These are phyloP conservation scores for Manacus vitellinus DNA, from an alignment of 2,113 vertebrate genomes.

Conservation along the genomic window DNA sequence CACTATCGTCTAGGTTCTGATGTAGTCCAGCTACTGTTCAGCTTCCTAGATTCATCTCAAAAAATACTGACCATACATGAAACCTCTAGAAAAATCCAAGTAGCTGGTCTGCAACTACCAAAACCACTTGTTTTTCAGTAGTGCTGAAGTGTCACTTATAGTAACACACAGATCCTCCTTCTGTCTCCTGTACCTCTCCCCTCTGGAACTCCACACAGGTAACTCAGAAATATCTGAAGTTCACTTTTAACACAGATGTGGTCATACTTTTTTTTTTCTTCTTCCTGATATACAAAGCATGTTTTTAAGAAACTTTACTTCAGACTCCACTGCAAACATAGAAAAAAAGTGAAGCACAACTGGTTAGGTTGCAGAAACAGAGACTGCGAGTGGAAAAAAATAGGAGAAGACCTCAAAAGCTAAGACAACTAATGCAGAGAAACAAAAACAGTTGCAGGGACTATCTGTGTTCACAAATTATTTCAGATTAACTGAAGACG, in stretches of 20 bases:
- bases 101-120: not conserved
- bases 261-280: not conserved
- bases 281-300: not conserved
- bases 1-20: not conserved
- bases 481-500: not conserved
- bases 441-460: not conserved
- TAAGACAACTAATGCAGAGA: not conserved
- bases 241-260: not conserved
- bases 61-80: not conserved
- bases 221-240: not conserved
- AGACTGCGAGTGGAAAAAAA: not conserved
- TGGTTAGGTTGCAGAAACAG: not conserved
- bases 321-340: not conserved
- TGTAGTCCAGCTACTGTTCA: not conserved
- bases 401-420: not conserved
- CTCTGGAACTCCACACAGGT: not conserved
- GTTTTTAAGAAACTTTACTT: not conserved
- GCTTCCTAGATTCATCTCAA: not conserved
- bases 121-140: not conserved
- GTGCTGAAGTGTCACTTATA: not conserved
- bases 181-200: not conserved
- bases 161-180: not conserved
- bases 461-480: not conserved
- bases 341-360: not conserved
- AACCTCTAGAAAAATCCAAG: not conserved